These are phyloP conservation scores for Podarcis muralis DNA, from an alignment of 2,113 vertebrate genomes.

Conservation along the genomic window DNA sequence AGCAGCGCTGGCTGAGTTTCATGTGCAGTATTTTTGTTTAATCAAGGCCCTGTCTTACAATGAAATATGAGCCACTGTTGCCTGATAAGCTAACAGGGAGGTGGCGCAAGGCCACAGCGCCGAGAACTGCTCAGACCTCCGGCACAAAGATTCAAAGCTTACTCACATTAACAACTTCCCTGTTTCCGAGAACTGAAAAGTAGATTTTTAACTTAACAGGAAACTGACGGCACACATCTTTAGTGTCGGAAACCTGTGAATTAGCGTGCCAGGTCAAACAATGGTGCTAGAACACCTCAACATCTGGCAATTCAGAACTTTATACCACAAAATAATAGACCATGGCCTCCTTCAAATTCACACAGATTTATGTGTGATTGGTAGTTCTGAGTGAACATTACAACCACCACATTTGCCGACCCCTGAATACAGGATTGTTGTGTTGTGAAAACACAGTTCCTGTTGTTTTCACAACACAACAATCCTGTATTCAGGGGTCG, in stretches of 20 bases:
- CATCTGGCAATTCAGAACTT: background rate
- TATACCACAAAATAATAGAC: background rate
- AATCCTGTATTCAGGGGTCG: background rate
- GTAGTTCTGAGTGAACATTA: too few relatives aligned
- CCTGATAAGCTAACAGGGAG: slow-evolving; percentile 7
- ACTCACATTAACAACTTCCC: background rate
- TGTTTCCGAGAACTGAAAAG: background rate
- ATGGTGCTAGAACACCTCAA: background rate
- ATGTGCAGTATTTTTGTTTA: slow-evolving; percentile 6
- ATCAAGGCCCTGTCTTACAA: slow-evolving; percentile 5
- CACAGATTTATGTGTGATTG: background rate
- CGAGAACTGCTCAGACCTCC: background rate
- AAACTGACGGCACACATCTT: background rate
- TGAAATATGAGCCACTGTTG: slow-evolving; percentile 1
- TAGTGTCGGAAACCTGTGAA: background rate
- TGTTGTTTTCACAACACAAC: background rate
- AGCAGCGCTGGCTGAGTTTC: background rate
- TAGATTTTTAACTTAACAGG: background rate
- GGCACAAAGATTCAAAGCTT: background rate
- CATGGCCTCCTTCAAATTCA: background rate
- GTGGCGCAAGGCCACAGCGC: background rate
- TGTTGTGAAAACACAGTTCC: background rate
- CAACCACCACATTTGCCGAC: background rate
- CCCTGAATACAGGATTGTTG: too few relatives aligned
- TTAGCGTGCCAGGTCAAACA: background rate